Conservation (phyloP, 2,113 vertebrate genomes). For the Callospermophilus lateralis region DNA sequence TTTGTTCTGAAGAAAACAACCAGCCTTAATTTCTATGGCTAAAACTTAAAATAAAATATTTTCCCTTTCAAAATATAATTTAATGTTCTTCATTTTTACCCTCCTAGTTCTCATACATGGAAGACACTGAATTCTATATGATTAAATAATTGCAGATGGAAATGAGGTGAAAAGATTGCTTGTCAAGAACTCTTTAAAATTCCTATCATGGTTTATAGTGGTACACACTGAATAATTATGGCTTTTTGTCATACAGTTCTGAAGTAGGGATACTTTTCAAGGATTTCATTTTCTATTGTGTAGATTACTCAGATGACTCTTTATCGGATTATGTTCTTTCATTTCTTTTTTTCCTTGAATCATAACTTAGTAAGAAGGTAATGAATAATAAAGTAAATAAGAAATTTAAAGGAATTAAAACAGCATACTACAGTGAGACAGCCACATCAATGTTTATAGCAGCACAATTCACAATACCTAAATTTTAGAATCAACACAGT, state of each 20-base stretch:
- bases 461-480: no score
- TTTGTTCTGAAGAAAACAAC: neutral
- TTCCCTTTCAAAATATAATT: constrained; percentile 30
- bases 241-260: neutral
- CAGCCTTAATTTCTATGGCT: neutral
- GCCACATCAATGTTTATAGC: no score
- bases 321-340: neutral
- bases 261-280: neutral
- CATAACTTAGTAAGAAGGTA: neutral
- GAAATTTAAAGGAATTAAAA: neutral
- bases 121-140: neutral
- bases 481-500: no score
- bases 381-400: neutral
- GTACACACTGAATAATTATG: neutral
- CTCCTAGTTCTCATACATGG: neutral
- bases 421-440: no score
- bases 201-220: neutral
- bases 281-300: neutral
- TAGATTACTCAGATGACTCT: neutral
- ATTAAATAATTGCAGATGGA: constrained; percentile 58
- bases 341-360: neutral
- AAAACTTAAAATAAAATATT: constrained; percentile 51
- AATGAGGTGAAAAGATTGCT: constrained; percentile 23
- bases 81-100: neutral
- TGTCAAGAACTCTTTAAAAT: constrained; percentile 13